These are phyloP conservation scores for Trachurus trachurus DNA, from an alignment of 2,797 vertebrate species.

Conservation along the genomic window DNA sequence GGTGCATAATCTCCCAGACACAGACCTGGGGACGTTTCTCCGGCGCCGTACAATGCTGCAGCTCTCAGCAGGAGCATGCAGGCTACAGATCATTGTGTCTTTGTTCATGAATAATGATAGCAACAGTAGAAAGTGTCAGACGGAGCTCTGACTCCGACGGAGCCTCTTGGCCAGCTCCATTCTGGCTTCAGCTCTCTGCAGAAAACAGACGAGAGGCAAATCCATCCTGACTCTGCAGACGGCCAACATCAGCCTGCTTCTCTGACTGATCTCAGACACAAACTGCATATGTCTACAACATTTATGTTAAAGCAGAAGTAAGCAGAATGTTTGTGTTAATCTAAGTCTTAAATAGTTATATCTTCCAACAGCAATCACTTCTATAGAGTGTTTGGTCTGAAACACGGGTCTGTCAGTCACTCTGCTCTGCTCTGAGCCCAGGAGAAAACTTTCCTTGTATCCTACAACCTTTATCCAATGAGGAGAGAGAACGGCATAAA, in stretches of 20 bases:
- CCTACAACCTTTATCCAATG: too few species aligned
- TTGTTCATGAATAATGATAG: slow-evolving; percentile 10
- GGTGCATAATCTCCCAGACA: slow-evolving; percentile 3
- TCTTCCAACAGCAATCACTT: too few species aligned
- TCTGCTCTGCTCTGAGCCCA: too few species aligned
- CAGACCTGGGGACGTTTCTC: slow-evolving; percentile 23
- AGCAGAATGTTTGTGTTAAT: too few species aligned
- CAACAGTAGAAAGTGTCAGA: not conserved
- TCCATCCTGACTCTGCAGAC: slow-evolving; percentile 22
- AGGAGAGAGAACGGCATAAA: too few species aligned
- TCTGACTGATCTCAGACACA: not conserved
- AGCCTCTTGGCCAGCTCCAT: slow-evolving; percentile 15
- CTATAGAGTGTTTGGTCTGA: too few species aligned
- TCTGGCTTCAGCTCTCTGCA: slow-evolving; percentile 19
- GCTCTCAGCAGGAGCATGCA: not conserved
- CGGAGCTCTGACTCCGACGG: not conserved
- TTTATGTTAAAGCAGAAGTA: too few species aligned
- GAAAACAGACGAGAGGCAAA: slow-evolving; percentile 19
- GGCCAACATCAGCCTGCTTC: slow-evolving; percentile 9
- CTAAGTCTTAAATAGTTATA: too few species aligned
- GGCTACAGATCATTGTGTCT: not conserved
- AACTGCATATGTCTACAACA: too few species aligned
- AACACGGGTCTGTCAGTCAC: too few species aligned
- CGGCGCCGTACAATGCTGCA: not conserved
- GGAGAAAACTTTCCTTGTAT: too few species aligned